Conservation (phyloP, 2,888 invertebrate genomes). For the Pyrocoelia pectoralis region DNA sequence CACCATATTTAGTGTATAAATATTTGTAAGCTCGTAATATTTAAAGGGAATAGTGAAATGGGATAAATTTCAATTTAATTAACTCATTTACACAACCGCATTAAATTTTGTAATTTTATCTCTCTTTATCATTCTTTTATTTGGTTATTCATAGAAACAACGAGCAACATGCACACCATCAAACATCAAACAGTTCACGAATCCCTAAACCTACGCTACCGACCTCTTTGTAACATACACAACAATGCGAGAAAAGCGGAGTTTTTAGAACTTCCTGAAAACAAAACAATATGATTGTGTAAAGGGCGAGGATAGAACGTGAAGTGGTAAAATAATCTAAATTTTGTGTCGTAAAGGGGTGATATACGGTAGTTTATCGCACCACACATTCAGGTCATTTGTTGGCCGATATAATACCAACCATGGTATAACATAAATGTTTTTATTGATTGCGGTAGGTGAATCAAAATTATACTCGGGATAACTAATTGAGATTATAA, state of each 20-base stretch:
- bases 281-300: constrained; percentile 19
- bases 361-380: constrained; percentile 29
- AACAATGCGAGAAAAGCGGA: neutral
- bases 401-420: constrained; percentile 27
- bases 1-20: neutral
- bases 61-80: constrained; percentile 23
- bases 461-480: neutral
- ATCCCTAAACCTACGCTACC: constrained; percentile 14
- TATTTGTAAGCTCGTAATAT: neutral
- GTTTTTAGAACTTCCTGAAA: constrained; percentile 14
- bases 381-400: constrained; percentile 26
- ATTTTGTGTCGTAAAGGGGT: constrained; percentile 29
- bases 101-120: constrained; percentile 21
- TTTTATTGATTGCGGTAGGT: constrained; percentile 6
- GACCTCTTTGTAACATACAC: neutral
- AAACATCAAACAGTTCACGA: constrained; percentile 21
- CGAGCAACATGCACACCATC: constrained; percentile 20
- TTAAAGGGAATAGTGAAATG: neutral
- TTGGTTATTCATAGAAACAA: constrained; percentile 26
- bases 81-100: neutral
- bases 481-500: neutral
- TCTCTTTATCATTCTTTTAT: constrained; percentile 28
- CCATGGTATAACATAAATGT: neutral
- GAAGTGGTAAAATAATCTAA: constrained; percentile 30
- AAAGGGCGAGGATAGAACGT: constrained; percentile 25